Conservation (phyloP, 2,797 vertebrate genomes). For the Rachycentron canadum region DNA sequence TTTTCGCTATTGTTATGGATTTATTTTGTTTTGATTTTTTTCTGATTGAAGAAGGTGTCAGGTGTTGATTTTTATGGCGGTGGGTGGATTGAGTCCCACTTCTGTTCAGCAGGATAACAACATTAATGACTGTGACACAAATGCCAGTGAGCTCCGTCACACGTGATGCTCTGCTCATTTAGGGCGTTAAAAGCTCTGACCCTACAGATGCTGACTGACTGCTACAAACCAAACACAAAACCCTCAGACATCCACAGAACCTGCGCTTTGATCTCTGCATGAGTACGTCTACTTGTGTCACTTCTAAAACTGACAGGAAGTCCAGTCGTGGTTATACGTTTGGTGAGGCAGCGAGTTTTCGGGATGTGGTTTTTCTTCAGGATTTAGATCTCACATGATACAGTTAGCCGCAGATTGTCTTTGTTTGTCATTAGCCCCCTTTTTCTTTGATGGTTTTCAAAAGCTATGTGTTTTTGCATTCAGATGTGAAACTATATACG, state of each 20-base stretch:
- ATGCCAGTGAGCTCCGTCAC: constrained; percentile 1
- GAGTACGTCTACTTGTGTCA: constrained; percentile 75
- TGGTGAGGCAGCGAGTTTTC: constrained; percentile 62
- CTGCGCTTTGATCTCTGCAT: constrained; percentile 70
- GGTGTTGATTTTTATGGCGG: too few species aligned
- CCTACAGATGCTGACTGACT: constrained; percentile 51
- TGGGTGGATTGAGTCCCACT: too few species aligned
- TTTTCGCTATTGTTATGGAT: too few species aligned
- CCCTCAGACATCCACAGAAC: constrained; percentile 50
- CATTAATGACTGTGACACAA: neutral
- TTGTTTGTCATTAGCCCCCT: constrained; percentile 69
- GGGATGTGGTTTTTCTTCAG: constrained; percentile 78
- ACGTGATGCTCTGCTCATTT: neutral
- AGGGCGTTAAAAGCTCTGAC: constrained; percentile 6
- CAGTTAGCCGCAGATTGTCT: constrained; percentile 65
- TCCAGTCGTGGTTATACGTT: constrained; percentile 58
- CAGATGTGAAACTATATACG: constrained; percentile 62
- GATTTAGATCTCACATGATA: constrained; percentile 72
- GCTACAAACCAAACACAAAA: constrained; percentile 50
- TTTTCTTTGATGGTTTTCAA: constrained; percentile 59
- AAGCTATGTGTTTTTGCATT: constrained; percentile 43
- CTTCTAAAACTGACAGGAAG: constrained; percentile 75
- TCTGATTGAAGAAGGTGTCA: too few species aligned
- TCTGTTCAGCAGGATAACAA: neutral
- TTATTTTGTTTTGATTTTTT: too few species aligned